These are phyloP conservation scores for Chromoteleia sp. DNA, from an alignment of 2,888 invertebrate species.

Conservation along the genomic window DNA sequence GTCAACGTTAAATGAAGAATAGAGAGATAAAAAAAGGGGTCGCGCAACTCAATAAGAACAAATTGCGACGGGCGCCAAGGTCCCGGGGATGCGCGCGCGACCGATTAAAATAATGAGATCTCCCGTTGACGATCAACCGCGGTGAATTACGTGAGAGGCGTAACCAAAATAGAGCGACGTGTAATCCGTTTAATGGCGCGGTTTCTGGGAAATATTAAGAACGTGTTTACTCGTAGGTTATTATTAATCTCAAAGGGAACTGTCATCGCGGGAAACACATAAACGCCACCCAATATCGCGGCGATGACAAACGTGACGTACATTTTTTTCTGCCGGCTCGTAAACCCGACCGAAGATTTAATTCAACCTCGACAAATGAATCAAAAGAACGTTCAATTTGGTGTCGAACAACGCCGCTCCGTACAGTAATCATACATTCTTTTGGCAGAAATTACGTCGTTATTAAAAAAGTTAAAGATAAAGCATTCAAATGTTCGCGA, in stretches of 20 bases:
- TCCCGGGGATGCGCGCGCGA: conserved; percentile 5
- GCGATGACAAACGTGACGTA: conserved; percentile 79
- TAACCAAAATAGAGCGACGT: conserved; percentile 63
- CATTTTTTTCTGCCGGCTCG: conserved; percentile 72
- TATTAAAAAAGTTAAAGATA: too few species aligned
- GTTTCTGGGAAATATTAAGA: conserved; percentile 76
- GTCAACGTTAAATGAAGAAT: conserved; percentile 60
- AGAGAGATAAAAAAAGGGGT: conserved; percentile 32
- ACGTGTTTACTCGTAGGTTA: conserved; percentile 76
- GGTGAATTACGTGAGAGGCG: conserved; percentile 20
- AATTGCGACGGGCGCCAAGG: neutral
- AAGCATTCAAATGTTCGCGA: too few species aligned
- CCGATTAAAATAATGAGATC: conserved; percentile 38
- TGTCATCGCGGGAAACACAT: conserved; percentile 76
- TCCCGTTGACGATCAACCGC: conserved; percentile 24
- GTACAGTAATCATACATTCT: neutral
- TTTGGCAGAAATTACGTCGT: too few species aligned
- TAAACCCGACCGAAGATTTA: conserved; percentile 44
- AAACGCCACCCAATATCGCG: conserved; percentile 80
- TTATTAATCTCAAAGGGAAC: conserved; percentile 79
- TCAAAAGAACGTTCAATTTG: conserved; percentile 39
- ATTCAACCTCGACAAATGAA: conserved; percentile 48
- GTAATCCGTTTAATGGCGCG: conserved; percentile 61
- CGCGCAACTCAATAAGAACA: conserved; percentile 36
- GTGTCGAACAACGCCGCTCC: conserved; percentile 4